A percentile compares a stretch with the other conserved stretches of the same genome.
Evolutionary conservation across 2,797 vertebrate genomes (phyloP).

Genomic region (Rhinatrema bivittatum): DNA sequence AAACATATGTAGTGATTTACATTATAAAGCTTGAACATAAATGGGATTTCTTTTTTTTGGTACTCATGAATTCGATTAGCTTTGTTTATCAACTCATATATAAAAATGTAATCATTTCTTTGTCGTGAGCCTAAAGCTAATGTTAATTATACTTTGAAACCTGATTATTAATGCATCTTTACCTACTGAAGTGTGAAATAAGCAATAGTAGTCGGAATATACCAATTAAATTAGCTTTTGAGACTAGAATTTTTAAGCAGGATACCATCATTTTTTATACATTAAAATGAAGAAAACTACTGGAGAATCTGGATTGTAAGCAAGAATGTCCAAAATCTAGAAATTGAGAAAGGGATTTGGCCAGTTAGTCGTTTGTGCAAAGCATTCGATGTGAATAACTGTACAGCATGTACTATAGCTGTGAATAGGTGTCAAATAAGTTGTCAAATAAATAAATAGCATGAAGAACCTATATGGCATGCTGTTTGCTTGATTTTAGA

Average conservation of each 20-base stretch:
- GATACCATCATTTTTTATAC: slow-evolving; percentile 20
- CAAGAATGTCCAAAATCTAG: no score
- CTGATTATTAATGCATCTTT: slow-evolving; percentile 69
- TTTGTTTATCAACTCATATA: slow-evolving; percentile 57
- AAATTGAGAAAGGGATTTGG: no score
- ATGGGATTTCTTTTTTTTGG: slow-evolving; percentile 16
- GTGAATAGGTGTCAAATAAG: no score
- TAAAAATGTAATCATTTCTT: slow-evolving; percentile 59
- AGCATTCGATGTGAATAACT: no score
- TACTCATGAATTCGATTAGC: slow-evolving; percentile 46
- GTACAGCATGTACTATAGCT: no score
- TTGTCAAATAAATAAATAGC: no score
- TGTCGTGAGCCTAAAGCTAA: slow-evolving; percentile 56
- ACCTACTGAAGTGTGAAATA: slow-evolving; percentile 67
- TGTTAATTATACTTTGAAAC: slow-evolving; percentile 62
- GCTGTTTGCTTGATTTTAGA: no score
- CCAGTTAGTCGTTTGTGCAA: no score
- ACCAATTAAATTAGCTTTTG: slow-evolving; percentile 62
- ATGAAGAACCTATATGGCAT: no score
- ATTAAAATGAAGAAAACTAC: slow-evolving; percentile 7
- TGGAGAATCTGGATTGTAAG: slow-evolving; percentile 18
- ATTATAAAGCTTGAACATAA: slow-evolving; percentile 32
- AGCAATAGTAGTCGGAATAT: slow-evolving; percentile 62
- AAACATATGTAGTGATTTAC: slow-evolving; percentile 32
- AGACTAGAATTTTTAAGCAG: slow-evolving; percentile 54